These are phyloP conservation scores for Melanotaenia parkinsoni DNA, from an alignment of 2,797 vertebrate species.

Conservation along the genomic window DNA sequence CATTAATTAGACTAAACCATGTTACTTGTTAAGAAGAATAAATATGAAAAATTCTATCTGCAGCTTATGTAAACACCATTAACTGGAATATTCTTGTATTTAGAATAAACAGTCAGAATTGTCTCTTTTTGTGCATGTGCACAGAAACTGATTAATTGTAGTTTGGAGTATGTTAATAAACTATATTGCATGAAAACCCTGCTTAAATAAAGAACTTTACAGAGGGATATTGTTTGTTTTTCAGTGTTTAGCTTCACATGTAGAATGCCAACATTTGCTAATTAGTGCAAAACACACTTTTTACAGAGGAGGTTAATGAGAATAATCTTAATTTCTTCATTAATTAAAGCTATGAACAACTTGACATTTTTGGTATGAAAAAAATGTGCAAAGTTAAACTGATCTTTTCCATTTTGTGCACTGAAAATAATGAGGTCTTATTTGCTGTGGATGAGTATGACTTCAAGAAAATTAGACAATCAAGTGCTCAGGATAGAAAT, in stretches of 20 bases:
- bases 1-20: not conserved
- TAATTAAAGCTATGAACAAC: not conserved
- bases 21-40: not conserved
- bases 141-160: not conserved
- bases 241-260: not conserved
- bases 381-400: constrained; percentile 9
- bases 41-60: not conserved
- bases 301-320: not conserved
- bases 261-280: not conserved
- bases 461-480: not conserved
- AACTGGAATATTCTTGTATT: not conserved
- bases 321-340: not conserved
- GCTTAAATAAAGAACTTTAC: not conserved
- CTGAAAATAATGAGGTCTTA: not conserved
- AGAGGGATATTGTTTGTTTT: not conserved
- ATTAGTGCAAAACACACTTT: not conserved
- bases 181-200: not conserved
- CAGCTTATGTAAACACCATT: not conserved
- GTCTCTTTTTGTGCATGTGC: not conserved
- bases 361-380: not conserved
- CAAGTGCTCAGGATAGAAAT: not conserved
- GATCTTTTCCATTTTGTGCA: not conserved
- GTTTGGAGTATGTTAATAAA: not conserved
- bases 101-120: not conserved
- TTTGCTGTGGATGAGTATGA: not conserved